These are phyloP conservation scores for Diplodus puntazzo DNA, from an alignment of 2,797 vertebrate genomes.

Conservation along the genomic window DNA sequence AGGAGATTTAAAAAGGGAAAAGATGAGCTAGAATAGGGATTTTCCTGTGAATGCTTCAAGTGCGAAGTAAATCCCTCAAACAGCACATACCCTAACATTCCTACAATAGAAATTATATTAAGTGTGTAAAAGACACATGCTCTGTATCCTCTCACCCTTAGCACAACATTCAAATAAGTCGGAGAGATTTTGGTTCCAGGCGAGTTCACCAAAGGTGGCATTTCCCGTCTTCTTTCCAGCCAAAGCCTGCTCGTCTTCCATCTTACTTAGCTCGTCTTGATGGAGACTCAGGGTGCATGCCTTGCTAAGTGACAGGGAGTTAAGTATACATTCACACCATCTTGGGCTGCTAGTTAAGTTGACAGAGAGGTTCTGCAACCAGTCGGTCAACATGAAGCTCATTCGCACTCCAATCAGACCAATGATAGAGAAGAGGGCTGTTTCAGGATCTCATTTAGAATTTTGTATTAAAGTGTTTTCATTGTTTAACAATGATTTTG, in stretches of 20 bases:
- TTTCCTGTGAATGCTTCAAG: constrained; percentile 80
- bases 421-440: constrained; percentile 76
- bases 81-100: constrained; percentile 72
- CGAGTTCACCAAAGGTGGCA: constrained; percentile 85
- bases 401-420: constrained; percentile 79
- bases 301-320: constrained; percentile 87
- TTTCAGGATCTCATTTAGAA: constrained; percentile 62
- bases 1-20: constrained; percentile 78
- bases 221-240: constrained; percentile 80
- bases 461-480: constrained; percentile 52
- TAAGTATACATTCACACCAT: constrained; percentile 88
- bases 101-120: constrained; percentile 80
- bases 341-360: constrained; percentile 83
- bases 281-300: constrained; percentile 85
- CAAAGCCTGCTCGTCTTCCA: constrained; percentile 83
- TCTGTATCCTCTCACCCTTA: constrained; percentile 72
- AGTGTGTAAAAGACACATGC: constrained; percentile 70
- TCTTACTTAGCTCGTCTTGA: constrained; percentile 87
- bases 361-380: constrained; percentile 82
- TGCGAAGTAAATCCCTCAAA: constrained; percentile 81
- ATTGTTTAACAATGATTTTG: constrained; percentile 31
- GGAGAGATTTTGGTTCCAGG: constrained; percentile 75
- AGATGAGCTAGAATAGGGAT: constrained; percentile 81
- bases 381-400: constrained; percentile 78
- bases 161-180: constrained; percentile 82